Evolutionary conservation across 2,888 invertebrate genomes (phyloP), one percentile per base, ranked within the genome.

Genomic region (Coelogynopora nodosa): DNA sequence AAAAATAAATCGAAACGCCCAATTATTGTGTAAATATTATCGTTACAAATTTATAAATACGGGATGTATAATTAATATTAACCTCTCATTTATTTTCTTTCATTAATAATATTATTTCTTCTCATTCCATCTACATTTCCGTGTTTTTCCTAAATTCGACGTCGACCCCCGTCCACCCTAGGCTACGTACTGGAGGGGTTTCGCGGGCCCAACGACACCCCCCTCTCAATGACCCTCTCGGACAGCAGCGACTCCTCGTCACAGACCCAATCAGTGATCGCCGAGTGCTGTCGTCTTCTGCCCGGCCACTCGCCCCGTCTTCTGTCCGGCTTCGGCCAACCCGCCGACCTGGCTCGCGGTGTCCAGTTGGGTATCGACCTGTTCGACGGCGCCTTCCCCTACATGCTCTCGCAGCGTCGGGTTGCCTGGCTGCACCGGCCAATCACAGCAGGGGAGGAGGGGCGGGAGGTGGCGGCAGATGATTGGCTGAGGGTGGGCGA

Each of bases 311-410:
- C 18, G 49, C 49, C 49, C 18, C 49, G 49, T 49, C 49, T 49
- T 13, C 49, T 49, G 0, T n/a, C 82, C 18, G 28, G 26, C 82
- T 30, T 82, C 30, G 82, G 29, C 23, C 82, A 82, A 23, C 82
- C 82, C 0, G 82, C 82, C 0, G 82, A 82, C 28, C n/a, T 82
- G 30, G 18, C 30, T 28, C 23, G 28, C 0, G 82, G 26, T 2
- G 82, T 13, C 1, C 2, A 0, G 0, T 28, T 82, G 0, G 82
- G 82, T 5, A 0, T 82, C 0, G 82, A 82, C 82, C 2, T 82
- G 1, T 82, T 82, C 5, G 82, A 82, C 82, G 82, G 82, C 28
- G 28, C 30, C 82, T 30, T 82, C 30, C 82, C 82, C 23, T 28
- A 28, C 5, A 10, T 82, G 82, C 82, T 82, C 26, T 30, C 26